Evolutionary conservation across 2,888 invertebrate species (phyloP), one percentile per base, ranked within the genome.

Genomic region (Hemithea aestivaria): DNA sequence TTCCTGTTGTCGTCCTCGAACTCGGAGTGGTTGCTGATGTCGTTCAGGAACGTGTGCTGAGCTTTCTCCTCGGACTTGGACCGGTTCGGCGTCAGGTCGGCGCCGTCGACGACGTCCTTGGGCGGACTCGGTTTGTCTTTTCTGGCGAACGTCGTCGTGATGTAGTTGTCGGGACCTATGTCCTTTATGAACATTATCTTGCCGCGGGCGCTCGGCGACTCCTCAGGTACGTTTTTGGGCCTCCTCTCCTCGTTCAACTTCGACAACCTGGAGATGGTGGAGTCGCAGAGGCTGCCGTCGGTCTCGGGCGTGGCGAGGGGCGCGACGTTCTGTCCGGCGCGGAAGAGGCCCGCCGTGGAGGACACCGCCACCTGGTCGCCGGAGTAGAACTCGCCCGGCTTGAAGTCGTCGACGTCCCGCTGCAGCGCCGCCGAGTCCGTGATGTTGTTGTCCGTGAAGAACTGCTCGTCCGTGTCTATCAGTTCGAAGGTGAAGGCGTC

Each of bases 401-500:
- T 81, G 48, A 88, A 88, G 48, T 87, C 85, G 28, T 79, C 80
- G 27, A 84, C 62, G 27, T 76, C 74, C 16, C 73, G 73, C 46
- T 83, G 82, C 27, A 85, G 62, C 11, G 61, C 70, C 16, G 81
- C 74, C 12, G 83, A 84, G 51, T 81, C 83, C n/a, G 76, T 73
- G 41, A 85, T 85, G 48, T 84, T 82, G 52, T 84, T 87, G 49
- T 87, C 87, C 1, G 85, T 84, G 56, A 84, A 84, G 58, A 83
- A 87, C 47, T 89, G 88, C 65, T 95, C 95, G 63, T 95, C 95
- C 7, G 92, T 94, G 61, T 95, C 95, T 44, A 95, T 92, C 40
- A 95, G 90, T 72, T 95, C 95, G 69, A 95, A 95, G 51, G 91
- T 92, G 66, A 95, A 95, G 28, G 93, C 91, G 68, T 95, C 95